These are phyloP conservation scores for Trematomus bernacchii DNA, from an alignment of 2,797 vertebrate species.

Conservation along the genomic window DNA sequence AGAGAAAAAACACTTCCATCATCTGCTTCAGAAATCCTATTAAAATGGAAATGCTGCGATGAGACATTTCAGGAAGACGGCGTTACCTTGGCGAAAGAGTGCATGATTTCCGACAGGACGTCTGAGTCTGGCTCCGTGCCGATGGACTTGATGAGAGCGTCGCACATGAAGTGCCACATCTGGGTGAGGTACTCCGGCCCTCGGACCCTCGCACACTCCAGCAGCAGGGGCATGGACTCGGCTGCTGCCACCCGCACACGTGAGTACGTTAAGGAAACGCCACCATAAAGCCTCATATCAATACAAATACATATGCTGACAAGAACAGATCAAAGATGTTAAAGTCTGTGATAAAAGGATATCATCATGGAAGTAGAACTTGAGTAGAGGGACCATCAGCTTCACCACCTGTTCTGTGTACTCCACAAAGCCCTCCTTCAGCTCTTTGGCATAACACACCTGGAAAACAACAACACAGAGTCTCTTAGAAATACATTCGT, in stretches of 20 bases:
- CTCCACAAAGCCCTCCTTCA: constrained; percentile 98
- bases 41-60: neutral
- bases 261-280: constrained; percentile 83
- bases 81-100: constrained; percentile 97
- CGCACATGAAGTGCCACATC: constrained; percentile 99
- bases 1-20: neutral
- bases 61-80: neutral
- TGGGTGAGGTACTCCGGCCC: constrained; percentile 97
- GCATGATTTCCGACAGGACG: constrained; percentile 99
- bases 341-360: constrained; percentile 85
- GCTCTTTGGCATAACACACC: constrained; percentile 99
- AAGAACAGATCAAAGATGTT: neutral
- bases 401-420: constrained; percentile 99
- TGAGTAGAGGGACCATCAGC: constrained; percentile 97
- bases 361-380: constrained; percentile 99
- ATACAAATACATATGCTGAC: no score
- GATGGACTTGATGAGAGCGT: constrained; percentile 97
- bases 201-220: constrained; percentile 95
- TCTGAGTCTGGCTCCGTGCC: constrained; percentile 98
- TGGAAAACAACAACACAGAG: constrained; percentile 65
- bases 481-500: neutral
- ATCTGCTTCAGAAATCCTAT: accelerated
- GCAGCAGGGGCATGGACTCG: constrained; percentile 96
- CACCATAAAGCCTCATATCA: neutral
- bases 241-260: constrained; percentile 96